These are phyloP conservation scores for Sceloporus tristichus DNA, from an alignment of 2,113 vertebrate genomes.

Conservation along the genomic window DNA sequence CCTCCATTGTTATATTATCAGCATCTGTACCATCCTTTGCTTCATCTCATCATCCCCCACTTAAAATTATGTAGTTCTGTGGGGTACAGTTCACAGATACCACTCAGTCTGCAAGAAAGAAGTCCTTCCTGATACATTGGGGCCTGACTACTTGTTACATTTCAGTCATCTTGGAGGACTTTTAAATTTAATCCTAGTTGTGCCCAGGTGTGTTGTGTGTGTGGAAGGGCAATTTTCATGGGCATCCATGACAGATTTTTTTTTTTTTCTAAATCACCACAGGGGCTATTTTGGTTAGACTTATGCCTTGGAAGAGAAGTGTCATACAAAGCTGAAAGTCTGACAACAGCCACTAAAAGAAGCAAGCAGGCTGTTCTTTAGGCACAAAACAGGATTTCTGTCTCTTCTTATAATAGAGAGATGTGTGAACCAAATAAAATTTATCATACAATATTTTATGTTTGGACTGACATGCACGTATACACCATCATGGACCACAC, in stretches of 20 bases:
- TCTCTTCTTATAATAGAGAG: not conserved
- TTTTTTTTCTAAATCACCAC: too few species aligned
- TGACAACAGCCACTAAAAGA: not conserved
- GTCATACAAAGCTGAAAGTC: too few species aligned
- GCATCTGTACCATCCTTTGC: too few species aligned
- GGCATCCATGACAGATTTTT: too few species aligned
- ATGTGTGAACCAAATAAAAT: not conserved
- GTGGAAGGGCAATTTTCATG: not conserved
- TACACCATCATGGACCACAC: fast-evolving
- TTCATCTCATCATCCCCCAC: too few species aligned
- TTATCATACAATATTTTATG: not conserved
- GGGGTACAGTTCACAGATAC: not conserved
- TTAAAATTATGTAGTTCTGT: too few species aligned
- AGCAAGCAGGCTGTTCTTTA: not conserved
- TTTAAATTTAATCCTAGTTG: not conserved
- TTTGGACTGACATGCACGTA: not conserved
- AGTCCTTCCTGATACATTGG: not conserved
- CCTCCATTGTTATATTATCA: too few species aligned
- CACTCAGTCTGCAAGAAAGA: not conserved
- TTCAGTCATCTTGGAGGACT: not conserved
- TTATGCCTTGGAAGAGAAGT: too few species aligned
- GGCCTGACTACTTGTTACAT: not conserved
- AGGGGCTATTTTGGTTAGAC: too few species aligned
- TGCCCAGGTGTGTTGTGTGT: too few species aligned
- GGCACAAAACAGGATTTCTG: not conserved